Evolutionary conservation across 2,113 vertebrate genomes (phyloP).

Genomic region (Indicator indicator): DNA sequence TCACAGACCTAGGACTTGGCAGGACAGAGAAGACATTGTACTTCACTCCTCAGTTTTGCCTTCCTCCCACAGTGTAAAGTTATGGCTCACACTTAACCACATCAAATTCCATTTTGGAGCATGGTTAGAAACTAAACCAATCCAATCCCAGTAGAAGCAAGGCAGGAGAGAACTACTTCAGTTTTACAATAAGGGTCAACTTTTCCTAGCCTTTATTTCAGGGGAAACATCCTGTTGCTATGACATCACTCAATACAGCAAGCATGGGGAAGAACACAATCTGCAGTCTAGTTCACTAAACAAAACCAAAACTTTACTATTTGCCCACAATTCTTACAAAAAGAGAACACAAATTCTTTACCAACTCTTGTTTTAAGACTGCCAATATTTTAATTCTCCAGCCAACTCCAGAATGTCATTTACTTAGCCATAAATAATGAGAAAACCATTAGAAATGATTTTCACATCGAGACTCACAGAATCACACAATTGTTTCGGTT

Average conservation of each 20-base stretch:
- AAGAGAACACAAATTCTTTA: background rate
- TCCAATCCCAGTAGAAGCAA: background rate
- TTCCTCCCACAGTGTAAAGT: background rate
- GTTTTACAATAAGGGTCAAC: background rate
- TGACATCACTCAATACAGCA: background rate
- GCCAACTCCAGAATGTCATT: background rate
- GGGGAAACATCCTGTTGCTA: background rate
- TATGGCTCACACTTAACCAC: background rate
- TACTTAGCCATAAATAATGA: background rate
- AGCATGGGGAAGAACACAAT: background rate
- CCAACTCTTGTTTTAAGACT: background rate
- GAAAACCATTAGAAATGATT: background rate
- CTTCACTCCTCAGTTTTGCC: background rate
- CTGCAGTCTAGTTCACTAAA: background rate
- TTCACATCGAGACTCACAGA: background rate
- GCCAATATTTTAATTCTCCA: background rate
- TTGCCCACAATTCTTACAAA: background rate
- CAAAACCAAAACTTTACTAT: background rate
- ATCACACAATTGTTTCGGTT: no score
- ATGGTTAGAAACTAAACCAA: background rate
- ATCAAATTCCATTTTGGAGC: background rate
- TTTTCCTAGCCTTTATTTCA: background rate
- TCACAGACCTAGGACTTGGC: background rate
- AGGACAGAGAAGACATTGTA: background rate
- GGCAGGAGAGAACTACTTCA: background rate